A percentile compares a stretch with the other conserved stretches of the same genome.
Conservation (phyloP, 2,888 invertebrate genomes). For the Troides oblongomaculatus region DNA sequence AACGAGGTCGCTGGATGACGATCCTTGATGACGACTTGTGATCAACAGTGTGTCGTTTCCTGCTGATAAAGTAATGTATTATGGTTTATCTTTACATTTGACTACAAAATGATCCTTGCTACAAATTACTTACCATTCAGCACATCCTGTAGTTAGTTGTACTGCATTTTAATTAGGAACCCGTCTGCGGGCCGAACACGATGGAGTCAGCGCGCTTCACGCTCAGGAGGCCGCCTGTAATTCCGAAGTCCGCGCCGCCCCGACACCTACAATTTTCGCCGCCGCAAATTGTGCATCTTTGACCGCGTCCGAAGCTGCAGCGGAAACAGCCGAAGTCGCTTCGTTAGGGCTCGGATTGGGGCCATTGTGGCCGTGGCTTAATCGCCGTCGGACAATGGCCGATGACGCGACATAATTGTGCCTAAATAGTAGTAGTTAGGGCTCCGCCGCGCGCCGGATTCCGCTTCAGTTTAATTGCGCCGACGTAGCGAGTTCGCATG, state of each 20-base stretch:
- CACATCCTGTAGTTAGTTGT: background rate
- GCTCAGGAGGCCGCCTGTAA: slow-evolving; percentile 38
- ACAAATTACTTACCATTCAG: background rate
- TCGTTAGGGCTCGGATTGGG: slow-evolving; percentile 73
- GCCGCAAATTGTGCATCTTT: slow-evolving; percentile 77
- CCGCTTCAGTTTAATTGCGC: slow-evolving; percentile 55
- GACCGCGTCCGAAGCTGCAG: slow-evolving; percentile 59
- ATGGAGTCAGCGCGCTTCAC: slow-evolving; percentile 30
- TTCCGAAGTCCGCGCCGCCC: slow-evolving; percentile 30
- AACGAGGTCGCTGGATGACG: too few species aligned
- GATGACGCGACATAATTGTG: slow-evolving; percentile 71
- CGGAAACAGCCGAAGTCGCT: slow-evolving; percentile 74
- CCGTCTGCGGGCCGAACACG: background rate
- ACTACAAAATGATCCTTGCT: too few species aligned
- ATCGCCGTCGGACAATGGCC: slow-evolving; percentile 73
- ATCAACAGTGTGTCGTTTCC: too few species aligned
- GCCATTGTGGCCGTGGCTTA: slow-evolving; percentile 68
- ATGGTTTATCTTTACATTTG: too few species aligned
- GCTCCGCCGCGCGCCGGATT: slow-evolving; percentile 51
- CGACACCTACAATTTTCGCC: slow-evolving; percentile 60
- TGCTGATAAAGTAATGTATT: too few species aligned
- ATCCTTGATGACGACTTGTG: too few species aligned
- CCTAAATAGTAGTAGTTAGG: slow-evolving; percentile 69
- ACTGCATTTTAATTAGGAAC: slow-evolving; percentile 11
- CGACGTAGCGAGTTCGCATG: slow-evolving; percentile 30